Percentiles rank a stretch among this genome's conserved stretches.
Evolutionary conservation across 2,797 vertebrate genomes (phyloP).

Genomic region (Lophotriccus pileatus): DNA sequence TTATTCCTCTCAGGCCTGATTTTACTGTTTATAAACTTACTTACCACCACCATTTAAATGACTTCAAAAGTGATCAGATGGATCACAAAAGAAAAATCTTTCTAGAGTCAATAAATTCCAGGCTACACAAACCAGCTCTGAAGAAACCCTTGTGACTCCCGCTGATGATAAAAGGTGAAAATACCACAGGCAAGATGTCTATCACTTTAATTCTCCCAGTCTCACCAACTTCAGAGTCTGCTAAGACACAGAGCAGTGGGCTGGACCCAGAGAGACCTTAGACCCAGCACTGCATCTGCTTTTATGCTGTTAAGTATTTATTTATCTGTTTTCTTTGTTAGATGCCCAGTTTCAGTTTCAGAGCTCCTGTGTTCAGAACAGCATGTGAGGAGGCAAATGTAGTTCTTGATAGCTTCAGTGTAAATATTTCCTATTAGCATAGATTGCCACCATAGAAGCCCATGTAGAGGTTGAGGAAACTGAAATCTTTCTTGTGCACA

Average conservation of each 20-base stretch:
- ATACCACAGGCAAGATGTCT: neutral
- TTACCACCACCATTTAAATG: neutral
- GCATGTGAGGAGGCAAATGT: fast-evolving
- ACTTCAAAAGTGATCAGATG: neutral
- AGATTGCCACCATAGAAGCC: neutral
- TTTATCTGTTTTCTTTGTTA: neutral
- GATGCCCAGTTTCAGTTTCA: neutral
- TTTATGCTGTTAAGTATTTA: neutral
- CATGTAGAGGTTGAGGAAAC: neutral
- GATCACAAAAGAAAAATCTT: neutral
- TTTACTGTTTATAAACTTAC: neutral
- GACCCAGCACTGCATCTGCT: neutral
- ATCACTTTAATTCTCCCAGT: neutral
- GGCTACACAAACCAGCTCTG: neutral
- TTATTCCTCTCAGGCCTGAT: neutral
- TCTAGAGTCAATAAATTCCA: neutral
- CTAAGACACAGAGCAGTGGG: neutral
- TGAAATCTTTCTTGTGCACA: neutral
- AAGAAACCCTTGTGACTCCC: neutral
- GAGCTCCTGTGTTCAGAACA: neutral
- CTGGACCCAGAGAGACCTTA: neutral
- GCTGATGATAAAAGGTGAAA: neutral
- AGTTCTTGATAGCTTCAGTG: fast-evolving
- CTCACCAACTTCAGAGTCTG: neutral
- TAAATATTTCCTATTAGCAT: neutral